A percentile compares a stretch with the other conserved stretches of the same genome.
Conservation (phyloP, 2,113 vertebrate genomes). For the Antigone vipio region DNA sequence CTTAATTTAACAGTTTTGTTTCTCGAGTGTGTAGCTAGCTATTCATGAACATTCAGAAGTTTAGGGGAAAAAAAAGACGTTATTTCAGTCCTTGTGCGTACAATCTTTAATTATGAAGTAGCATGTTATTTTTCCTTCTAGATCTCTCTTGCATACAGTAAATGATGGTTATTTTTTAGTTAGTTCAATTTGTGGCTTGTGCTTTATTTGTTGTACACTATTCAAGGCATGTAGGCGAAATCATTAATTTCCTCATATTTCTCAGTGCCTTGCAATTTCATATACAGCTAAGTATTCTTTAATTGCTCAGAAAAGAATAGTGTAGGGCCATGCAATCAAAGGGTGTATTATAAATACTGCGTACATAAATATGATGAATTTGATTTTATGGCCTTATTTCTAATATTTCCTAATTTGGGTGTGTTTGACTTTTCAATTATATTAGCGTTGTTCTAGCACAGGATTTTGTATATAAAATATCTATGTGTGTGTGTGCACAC, state of each 20-base stretch:
- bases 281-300: neutral
- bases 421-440: neutral
- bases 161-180: neutral
- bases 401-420: neutral
- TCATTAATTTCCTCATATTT: neutral
- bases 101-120: neutral
- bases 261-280: neutral
- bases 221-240: neutral
- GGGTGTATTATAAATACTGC: neutral
- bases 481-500: neutral
- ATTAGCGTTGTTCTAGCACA: neutral
- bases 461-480: neutral
- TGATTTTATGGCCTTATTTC: neutral
- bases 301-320: neutral
- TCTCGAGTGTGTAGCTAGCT: neutral
- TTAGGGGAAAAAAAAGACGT: neutral
- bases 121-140: neutral
- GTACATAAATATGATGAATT: neutral
- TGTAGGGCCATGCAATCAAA: neutral
- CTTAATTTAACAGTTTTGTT: neutral
- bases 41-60: neutral
- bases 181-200: neutral
- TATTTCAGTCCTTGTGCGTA: neutral
- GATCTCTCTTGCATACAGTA: neutral
- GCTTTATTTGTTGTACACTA: neutral